Evolutionary conservation across 1,140 invertebrate genomes (phyloP).

Genomic region (Lepidurus arcticus): DNA sequence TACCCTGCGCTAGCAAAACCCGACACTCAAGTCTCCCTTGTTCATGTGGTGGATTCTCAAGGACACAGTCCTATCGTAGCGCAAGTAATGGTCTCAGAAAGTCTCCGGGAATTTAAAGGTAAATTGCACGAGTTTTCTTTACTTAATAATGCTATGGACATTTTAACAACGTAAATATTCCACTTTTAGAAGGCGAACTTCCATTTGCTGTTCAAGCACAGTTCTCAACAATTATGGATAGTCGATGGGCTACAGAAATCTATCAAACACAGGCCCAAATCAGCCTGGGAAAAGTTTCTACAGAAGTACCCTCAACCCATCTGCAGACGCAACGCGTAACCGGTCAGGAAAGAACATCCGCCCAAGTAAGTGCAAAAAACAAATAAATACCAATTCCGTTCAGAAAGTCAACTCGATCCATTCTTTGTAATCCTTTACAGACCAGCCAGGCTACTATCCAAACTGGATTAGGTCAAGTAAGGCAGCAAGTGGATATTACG

Average conservation of each 20-base stretch:
- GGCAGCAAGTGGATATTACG: background rate
- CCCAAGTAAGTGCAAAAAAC: background rate
- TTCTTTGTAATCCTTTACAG: background rate
- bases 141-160: background rate
- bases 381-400: background rate
- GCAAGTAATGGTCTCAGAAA: conserved; percentile 69
- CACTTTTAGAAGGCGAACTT: background rate
- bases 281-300: background rate
- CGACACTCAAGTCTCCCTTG: conserved; percentile 70
- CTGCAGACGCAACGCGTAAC: conserved; percentile 1
- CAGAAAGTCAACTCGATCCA: background rate
- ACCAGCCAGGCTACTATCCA: background rate
- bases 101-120: conserved; percentile 34
- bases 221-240: background rate
- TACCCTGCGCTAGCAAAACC: conserved; percentile 69
- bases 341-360: background rate
- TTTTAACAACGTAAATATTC: background rate
- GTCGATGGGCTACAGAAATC: conserved; percentile 7
- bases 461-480: background rate
- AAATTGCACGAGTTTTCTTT: background rate
- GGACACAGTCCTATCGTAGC: conserved; percentile 70
- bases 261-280: background rate
- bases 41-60: conserved; percentile 70
- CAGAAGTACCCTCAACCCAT: background rate
- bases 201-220: background rate